These are phyloP conservation scores for Hyles lineata DNA, from an alignment of 2,888 invertebrate species.

Conservation along the genomic window DNA sequence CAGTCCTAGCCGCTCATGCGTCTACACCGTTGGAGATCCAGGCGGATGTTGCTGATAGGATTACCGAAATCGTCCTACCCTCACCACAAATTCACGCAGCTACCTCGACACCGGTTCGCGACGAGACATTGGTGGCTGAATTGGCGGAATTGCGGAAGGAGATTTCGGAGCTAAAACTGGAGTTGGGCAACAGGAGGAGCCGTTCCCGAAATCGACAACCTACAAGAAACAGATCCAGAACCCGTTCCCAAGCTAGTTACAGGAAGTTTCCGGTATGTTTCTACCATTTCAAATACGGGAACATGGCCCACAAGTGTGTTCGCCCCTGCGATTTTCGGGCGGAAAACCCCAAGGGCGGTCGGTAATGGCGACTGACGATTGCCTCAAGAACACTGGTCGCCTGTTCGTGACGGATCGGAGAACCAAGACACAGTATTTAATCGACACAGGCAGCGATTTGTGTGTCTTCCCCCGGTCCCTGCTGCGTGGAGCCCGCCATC, in stretches of 20 bases:
- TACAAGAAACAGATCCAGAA: not conserved
- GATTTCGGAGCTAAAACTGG: not conserved
- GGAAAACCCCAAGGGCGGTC: constrained; percentile 34
- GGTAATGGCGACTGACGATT: constrained; percentile 24
- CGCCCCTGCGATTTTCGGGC: constrained; percentile 1
- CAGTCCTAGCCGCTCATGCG: constrained; percentile 31
- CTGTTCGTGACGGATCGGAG: not conserved
- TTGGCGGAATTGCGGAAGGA: not conserved
- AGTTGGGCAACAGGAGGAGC: not conserved
- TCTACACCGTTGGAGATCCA: not conserved
- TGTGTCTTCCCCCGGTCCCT: too few relatives aligned
- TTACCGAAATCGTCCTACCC: too few relatives aligned
- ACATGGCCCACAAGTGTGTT: not conserved
- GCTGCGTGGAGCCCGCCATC: too few relatives aligned
- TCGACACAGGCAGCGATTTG: too few relatives aligned
- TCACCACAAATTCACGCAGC: too few relatives aligned
- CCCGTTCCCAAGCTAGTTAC: too few relatives aligned
- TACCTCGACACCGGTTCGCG: constrained; percentile 2
- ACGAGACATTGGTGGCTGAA: constrained; percentile 14
- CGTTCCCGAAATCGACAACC: not conserved
- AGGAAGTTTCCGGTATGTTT: too few relatives aligned
- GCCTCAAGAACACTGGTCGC: too few relatives aligned
- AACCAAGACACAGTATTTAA: not conserved
- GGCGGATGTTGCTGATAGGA: not conserved
- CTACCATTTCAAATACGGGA: too few relatives aligned